Conservation (phyloP, 2,113 vertebrate species). For the Aegypius monachus region DNA sequence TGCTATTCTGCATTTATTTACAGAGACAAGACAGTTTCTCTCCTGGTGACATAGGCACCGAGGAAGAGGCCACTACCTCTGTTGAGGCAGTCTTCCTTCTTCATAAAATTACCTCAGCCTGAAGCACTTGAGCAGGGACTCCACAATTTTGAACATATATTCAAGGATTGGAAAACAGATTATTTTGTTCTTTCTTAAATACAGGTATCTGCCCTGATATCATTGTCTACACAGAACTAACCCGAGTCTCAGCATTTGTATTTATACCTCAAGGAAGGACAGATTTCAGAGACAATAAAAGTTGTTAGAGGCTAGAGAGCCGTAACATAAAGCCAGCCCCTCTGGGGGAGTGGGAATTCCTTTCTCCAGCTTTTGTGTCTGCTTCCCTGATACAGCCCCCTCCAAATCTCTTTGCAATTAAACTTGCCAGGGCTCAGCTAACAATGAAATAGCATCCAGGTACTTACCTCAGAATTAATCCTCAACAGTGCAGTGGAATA, state of each 20-base stretch:
- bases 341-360: neutral
- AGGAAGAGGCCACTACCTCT: neutral
- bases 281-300: neutral
- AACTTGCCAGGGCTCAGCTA: neutral
- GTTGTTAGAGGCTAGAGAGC: neutral
- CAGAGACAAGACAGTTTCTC: neutral
- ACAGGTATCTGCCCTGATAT: neutral
- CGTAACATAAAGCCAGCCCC: neutral
- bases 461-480: neutral
- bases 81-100: neutral
- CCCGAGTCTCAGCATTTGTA: neutral
- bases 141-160: neutral
- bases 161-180: neutral
- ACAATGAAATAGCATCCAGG: neutral
- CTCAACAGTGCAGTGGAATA: neutral
- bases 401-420: neutral
- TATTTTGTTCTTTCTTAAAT: neutral
- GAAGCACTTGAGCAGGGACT: neutral
- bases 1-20: neutral
- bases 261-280: neutral
- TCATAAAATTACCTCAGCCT: neutral
- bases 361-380: neutral
- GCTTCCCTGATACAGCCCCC: neutral
- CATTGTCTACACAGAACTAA: neutral
- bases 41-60: fast-evolving